Evolutionary conservation across 2,888 invertebrate genomes (phyloP), one percentile per base, ranked within the genome.

Genomic region (Trichogramma dendrolimi): DNA sequence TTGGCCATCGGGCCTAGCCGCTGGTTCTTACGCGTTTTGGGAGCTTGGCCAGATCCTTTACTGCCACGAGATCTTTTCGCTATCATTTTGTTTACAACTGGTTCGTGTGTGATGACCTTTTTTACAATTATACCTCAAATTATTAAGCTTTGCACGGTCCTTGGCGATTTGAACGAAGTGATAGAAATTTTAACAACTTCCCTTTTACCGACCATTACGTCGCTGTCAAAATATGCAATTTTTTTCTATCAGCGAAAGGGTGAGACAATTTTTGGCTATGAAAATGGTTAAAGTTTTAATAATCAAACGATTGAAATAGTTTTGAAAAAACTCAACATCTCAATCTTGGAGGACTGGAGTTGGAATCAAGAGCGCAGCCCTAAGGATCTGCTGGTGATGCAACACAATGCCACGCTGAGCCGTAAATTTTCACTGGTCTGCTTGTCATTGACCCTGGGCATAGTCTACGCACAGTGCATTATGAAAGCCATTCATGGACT

Each of bases 31-130:
- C 46, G 64, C n/a, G 42, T 67, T 5, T 47, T 71, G 0, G 70
- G 71, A 5, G 64, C 66, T 2, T 71, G 69, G 68, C 70, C 70
- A 0, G 68, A 69, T 43, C 69, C 67, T 39, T 41, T 51, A 1
- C 39, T 56, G 63, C 10, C 46, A 7, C 57, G 60, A 42, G 50
- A 57, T 50, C 4, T 39, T 10, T 60, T 60, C 1, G 53, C 43
- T 14, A 6, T n/a, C 0, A 41, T 11, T 4, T 59, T 27, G 5
- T 53, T 56, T 43, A 7, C 60, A 6, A n/a, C 48, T 1, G 59
- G 38, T 6, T 4, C 55, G 4, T 42, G 55, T 2, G 58, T 58
- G 4, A 64, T 64, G 61, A 5, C 58, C 3, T 10, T 61, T 10
- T 64, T 58, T 41, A 48, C 55, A 2, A 58, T 52, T 44, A 27